A percentile compares a stretch with the other conserved stretches of the same genome.
These are phyloP conservation scores for Acanthochromis polyacanthus DNA, from an alignment of 2,113 vertebrate species.

Conservation along the genomic window DNA sequence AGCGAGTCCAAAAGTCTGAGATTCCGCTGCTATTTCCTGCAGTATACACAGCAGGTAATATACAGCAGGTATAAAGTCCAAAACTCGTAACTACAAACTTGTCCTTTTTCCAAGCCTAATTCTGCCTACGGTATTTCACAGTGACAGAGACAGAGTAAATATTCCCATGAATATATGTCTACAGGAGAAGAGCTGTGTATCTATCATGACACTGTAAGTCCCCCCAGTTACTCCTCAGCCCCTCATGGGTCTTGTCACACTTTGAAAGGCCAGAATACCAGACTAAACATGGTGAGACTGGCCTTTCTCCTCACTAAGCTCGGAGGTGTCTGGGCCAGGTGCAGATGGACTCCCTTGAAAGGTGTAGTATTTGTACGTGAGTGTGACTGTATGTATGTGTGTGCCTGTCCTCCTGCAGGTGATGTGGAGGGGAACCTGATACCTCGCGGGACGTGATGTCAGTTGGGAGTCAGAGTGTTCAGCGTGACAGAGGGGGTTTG, in stretches of 20 bases:
- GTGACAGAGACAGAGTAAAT: conserved; percentile 72
- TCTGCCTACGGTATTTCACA: conserved; percentile 56
- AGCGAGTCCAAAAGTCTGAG: background rate
- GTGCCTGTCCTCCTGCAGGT: conserved; percentile 50
- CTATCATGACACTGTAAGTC: conserved; percentile 68
- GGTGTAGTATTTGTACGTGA: background rate
- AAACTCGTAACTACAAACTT: conserved; percentile 29
- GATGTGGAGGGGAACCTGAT: conserved; percentile 49
- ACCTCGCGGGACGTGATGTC: conserved; percentile 64
- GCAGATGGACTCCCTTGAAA: conserved; percentile 43
- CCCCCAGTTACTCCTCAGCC: conserved; percentile 54
- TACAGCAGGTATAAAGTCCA: conserved; percentile 32
- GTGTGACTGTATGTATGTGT: background rate
- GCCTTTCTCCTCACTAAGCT: conserved; percentile 77
- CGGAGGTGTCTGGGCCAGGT: conserved; percentile 76
- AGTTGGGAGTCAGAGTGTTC: conserved; percentile 42
- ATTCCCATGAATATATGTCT: conserved; percentile 62
- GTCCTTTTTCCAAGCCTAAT: conserved; percentile 41
- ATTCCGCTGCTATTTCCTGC: conserved; percentile 1
- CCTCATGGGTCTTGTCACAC: conserved; percentile 82
- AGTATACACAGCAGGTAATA: conserved; percentile 12
- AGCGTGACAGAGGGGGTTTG: conserved; percentile 44
- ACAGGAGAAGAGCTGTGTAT: conserved; percentile 63
- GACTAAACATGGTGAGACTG: conserved; percentile 84
- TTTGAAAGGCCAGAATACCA: conserved; percentile 74